Conservation (phyloP, 2,797 vertebrate genomes). For the Coilia nasus region DNA sequence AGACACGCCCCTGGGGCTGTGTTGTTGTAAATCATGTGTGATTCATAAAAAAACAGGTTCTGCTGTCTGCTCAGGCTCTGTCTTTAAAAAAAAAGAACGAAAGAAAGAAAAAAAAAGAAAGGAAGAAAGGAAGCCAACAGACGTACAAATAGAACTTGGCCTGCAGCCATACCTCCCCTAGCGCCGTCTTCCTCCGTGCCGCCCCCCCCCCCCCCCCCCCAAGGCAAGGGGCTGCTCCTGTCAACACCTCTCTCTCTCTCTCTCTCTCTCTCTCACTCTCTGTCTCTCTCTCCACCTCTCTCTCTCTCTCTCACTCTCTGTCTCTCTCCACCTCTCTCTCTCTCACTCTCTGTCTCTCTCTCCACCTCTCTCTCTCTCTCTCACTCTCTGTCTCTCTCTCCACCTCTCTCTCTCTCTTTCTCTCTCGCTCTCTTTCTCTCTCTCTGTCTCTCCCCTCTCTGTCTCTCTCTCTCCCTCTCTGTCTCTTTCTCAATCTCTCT, state of each 20-base stretch:
- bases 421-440: no score
- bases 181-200: constrained; percentile 60
- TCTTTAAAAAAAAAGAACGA: constrained; percentile 45
- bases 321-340: neutral
- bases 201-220: constrained; percentile 65
- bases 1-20: constrained; percentile 56
- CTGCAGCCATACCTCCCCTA: constrained; percentile 72
- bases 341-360: no score
- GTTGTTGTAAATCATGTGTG: constrained; percentile 73
- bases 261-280: neutral
- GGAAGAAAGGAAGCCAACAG: constrained; percentile 60
- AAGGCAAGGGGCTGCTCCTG: constrained; percentile 35
- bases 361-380: no score
- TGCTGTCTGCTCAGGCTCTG: constrained; percentile 68
- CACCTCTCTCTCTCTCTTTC: no score
- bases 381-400: no score
- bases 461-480: no score
- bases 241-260: constrained; percentile 23
- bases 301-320: constrained; percentile 7
- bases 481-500: no score
- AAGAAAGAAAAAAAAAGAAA: neutral
- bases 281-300: neutral
- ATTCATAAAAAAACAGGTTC: constrained; percentile 73
- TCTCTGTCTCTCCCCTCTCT: no score
- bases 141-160: constrained; percentile 73